Evolutionary conservation across 2,888 invertebrate species (phyloP), one percentile per base, ranked within the genome.

Genomic region (Dolichopus griseipennis): DNA sequence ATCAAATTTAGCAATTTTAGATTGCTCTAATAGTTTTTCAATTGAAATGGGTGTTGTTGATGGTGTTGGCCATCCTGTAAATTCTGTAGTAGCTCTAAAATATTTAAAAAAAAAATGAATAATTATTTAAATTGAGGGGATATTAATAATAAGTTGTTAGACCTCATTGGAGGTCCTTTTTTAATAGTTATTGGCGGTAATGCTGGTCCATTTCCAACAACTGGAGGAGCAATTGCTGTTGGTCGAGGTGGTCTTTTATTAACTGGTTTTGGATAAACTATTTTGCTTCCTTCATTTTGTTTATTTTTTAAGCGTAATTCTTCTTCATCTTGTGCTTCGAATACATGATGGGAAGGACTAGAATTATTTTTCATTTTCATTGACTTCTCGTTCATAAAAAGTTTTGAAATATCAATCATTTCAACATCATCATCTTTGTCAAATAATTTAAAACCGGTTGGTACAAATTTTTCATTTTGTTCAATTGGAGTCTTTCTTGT

Each of bases 31-130:
- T 9, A 91, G 83, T 77, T 91, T 91, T 76, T 93, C 92, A 69
- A 92, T 90, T 0, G 92, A 92, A 73, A 93, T 88, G 0, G 93
- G 92, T 0, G 93, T 93, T 0, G 93, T 93, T 1, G 93, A 91
- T 8, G 92, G 89, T 0, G 92, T 91, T 15, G 93, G 93, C 94
- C 94, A 94, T 20, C 94, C 94, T 18, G 93, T 93, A 75, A 94
- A 94, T 79, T 92, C 93, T 21, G 93, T 94, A 10, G 92, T 91
- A 27, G 89, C 90, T 81, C 91, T 91, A 75, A 37, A 37, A 37
- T 37, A 37, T 37, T 37, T 9, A 37, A 37, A 37, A 8, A 27
- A 27, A 27, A 27, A 27, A 27, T 27, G 27, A 27, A 27, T 27
- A 5, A 5, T 27, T 27, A 4, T 27, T 4, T 27, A 27, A 5